Conservation (phyloP, 2,888 invertebrate genomes). For the Rhagonycha lutea region DNA sequence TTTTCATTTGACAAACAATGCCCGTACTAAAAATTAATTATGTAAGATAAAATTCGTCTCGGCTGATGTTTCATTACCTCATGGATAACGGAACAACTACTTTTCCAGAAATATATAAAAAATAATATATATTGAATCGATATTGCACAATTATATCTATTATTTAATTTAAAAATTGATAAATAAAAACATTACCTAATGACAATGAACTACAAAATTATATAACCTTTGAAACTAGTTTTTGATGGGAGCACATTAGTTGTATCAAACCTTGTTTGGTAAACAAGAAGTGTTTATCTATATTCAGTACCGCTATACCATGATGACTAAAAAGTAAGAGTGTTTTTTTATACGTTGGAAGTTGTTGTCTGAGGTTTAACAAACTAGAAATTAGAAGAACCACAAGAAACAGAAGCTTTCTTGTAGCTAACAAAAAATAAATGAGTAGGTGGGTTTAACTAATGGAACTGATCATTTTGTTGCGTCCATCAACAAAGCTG, state of each 20-base stretch:
- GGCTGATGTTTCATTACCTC: neutral
- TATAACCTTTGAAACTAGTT: neutral
- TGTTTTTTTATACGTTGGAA: neutral
- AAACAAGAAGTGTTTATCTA: neutral
- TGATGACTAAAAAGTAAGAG: neutral
- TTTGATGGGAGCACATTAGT: neutral
- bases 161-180: neutral
- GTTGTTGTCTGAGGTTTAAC: neutral
- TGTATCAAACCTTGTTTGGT: slow-evolving; percentile 1
- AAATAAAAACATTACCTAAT: neutral
- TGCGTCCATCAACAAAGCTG: neutral
- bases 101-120: neutral
- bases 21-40: neutral
- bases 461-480: neutral
- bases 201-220: neutral
- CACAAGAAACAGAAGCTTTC: neutral
- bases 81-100: neutral
- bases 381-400: no score
- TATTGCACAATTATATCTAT: neutral
- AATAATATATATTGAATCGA: neutral
- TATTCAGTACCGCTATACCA: neutral
- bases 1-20: neutral
- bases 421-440: neutral
- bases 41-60: neutral
- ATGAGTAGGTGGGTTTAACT: neutral